Evolutionary conservation across 2,888 invertebrate species (phyloP).

Genomic region (Limnephilus auricula): DNA sequence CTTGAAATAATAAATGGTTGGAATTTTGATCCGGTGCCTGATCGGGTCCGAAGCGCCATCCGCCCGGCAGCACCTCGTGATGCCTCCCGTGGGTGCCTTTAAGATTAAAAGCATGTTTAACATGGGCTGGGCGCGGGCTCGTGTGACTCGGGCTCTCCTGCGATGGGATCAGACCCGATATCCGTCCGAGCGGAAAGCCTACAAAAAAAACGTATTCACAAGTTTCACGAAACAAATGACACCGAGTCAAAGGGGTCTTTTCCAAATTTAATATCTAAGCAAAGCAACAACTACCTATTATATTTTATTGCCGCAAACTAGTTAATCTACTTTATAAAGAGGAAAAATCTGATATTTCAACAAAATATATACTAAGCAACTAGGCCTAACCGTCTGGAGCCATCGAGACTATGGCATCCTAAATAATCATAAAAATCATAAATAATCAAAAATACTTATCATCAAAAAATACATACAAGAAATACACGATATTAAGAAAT

Average conservation of each 20-base stretch:
- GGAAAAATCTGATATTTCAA: too few relatives aligned
- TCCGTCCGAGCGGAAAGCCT: conserved; percentile 54
- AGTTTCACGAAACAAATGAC: background rate
- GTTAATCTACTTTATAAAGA: too few relatives aligned
- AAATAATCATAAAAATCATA: too few relatives aligned
- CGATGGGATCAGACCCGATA: conserved; percentile 40
- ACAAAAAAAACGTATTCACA: conserved; percentile 19
- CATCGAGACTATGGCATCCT: too few relatives aligned
- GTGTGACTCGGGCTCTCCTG: conserved; percentile 20
- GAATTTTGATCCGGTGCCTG: background rate
- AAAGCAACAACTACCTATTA: too few relatives aligned
- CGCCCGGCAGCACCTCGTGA: conserved; percentile 46
- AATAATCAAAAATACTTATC: too few relatives aligned
- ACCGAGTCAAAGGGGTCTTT: background rate
- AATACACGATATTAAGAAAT: too few relatives aligned
- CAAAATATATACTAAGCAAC: too few relatives aligned
- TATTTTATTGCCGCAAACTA: too few relatives aligned
- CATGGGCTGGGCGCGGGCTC: conserved; percentile 50
- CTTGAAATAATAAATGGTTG: background rate
- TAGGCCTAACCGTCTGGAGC: too few relatives aligned
- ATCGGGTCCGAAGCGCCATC: background rate
- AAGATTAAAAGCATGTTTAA: conserved; percentile 66
- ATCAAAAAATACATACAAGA: too few relatives aligned
- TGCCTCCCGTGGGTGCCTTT: conserved; percentile 62
- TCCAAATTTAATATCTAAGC: background rate